These are phyloP conservation scores for Emydura subglobosa DNA, from an alignment of 2,113 vertebrate species.

Conservation along the genomic window DNA sequence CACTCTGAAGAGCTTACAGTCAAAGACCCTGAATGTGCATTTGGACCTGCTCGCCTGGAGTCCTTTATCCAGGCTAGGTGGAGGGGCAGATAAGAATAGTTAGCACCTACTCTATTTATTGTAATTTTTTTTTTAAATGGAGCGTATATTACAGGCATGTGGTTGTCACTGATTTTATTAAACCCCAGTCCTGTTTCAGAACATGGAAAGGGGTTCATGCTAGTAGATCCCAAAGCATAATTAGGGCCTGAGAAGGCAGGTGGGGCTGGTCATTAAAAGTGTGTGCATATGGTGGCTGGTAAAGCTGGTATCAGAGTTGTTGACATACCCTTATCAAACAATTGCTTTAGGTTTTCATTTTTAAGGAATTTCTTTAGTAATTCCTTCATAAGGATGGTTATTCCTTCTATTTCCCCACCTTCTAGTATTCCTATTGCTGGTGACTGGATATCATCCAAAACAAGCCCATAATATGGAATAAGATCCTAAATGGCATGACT, in stretches of 20 bases:
- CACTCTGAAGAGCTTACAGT: background rate
- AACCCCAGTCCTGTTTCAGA: background rate
- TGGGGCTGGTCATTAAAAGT: background rate
- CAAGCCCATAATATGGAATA: background rate
- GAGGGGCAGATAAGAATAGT: background rate
- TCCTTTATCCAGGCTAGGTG: fast-evolving
- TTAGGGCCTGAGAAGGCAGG: background rate
- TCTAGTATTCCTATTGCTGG: background rate
- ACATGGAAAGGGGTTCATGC: background rate
- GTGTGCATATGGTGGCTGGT: background rate
- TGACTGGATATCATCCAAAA: background rate
- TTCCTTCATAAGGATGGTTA: background rate
- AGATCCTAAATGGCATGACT: background rate
- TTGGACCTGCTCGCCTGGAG: background rate
- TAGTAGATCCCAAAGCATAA: fast-evolving
- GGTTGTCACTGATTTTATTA: background rate
- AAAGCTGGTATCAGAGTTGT: background rate
- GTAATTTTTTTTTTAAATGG: background rate
- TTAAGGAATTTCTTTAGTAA: background rate
- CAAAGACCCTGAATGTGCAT: background rate
- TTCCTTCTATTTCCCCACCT: background rate
- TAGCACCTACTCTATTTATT: background rate
- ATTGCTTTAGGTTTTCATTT: background rate
- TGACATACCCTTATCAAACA: background rate
- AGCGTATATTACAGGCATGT: fast-evolving